phyloP scores from a whole-genome alignment of 2,888 invertebrate species.

The Hypsopygia costalis region DNA sequence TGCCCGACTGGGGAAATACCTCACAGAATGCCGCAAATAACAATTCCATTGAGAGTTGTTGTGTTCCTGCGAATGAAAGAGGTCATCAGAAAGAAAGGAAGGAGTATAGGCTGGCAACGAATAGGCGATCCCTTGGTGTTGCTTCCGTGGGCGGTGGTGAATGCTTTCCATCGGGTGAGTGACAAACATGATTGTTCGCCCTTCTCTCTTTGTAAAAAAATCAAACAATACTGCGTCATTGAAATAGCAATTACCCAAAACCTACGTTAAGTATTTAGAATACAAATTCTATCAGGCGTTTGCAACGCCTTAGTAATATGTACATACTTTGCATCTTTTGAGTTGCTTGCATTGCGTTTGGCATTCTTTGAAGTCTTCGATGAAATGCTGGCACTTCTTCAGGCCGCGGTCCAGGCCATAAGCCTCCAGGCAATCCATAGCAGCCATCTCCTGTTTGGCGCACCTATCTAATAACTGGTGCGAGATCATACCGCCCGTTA shows the following conservation, averaged over 20 bases:
- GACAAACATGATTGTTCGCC: too few relatives aligned
- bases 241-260: not conserved
- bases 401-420: slow-evolving; percentile 84
- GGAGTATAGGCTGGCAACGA: too few relatives aligned
- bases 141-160: too few relatives aligned
- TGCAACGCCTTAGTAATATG: not conserved
- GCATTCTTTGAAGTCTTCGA: slow-evolving; percentile 86
- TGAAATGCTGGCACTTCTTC: slow-evolving; percentile 78
- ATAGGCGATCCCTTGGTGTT: too few relatives aligned
- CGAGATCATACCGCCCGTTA: slow-evolving; percentile 81
- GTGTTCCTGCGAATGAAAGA: too few relatives aligned
- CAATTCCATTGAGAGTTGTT: too few relatives aligned
- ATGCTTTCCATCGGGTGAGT: too few relatives aligned
- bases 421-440: slow-evolving; percentile 88
- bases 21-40: too few relatives aligned
- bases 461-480: slow-evolving; percentile 83
- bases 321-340: slow-evolving; percentile 73
- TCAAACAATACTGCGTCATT: not conserved
- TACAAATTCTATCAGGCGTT: not conserved
- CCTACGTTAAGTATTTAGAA: not conserved
- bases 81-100: too few relatives aligned
- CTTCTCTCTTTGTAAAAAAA: too few relatives aligned
- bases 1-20: too few relatives aligned
- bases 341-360: slow-evolving; percentile 76
- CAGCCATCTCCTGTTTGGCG: slow-evolving; percentile 82